phyloP scores from a whole-genome alignment of 2,888 invertebrate genomes.

The Oxyteleia sp. region DNA sequence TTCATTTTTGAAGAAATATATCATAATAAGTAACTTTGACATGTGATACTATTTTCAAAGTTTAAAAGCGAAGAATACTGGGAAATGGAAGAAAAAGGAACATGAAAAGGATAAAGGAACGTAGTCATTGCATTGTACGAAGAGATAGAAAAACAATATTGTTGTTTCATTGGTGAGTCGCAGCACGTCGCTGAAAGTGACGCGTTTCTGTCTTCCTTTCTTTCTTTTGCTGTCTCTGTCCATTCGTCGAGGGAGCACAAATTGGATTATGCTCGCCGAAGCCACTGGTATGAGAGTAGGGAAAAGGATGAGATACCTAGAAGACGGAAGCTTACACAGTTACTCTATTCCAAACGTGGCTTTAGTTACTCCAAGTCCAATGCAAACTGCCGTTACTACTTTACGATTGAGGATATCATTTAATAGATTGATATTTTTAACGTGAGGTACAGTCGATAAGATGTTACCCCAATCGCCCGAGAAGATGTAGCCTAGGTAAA shows the following conservation, averaged over 20 bases:
- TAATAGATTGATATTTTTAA: conserved; percentile 86
- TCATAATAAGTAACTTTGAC: conserved; percentile 65
- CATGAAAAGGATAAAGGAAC: conserved; percentile 60
- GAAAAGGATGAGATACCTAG: conserved; percentile 72
- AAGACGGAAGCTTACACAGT: conserved; percentile 68
- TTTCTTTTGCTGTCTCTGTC: conserved; percentile 52
- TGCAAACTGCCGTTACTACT: conserved; percentile 69
- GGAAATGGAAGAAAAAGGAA: conserved; percentile 37
- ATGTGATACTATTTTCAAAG: conserved; percentile 68
- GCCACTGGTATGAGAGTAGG: conserved; percentile 67
- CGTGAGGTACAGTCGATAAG: conserved; percentile 81
- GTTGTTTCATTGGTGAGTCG: conserved; percentile 85
- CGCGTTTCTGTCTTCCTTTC: conserved; percentile 78
- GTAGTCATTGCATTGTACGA: conserved; percentile 63
- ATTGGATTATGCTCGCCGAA: conserved; percentile 84
- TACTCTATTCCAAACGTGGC: conserved; percentile 57
- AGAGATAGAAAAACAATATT: conserved; percentile 85
- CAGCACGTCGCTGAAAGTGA: conserved; percentile 85
- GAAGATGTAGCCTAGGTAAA: conserved; percentile 47
- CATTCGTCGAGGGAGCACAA: conserved; percentile 82
- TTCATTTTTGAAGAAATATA: no score
- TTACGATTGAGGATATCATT: conserved; percentile 74
- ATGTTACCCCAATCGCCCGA: conserved; percentile 67
- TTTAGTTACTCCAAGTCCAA: conserved; percentile 62
- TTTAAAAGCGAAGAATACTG: conserved; percentile 43